Percentiles rank a stretch among this genome's conserved stretches.
These are phyloP conservation scores for Charaxes varanes DNA, from an alignment of 1,140 invertebrate genomes.

Conservation along the genomic window DNA sequence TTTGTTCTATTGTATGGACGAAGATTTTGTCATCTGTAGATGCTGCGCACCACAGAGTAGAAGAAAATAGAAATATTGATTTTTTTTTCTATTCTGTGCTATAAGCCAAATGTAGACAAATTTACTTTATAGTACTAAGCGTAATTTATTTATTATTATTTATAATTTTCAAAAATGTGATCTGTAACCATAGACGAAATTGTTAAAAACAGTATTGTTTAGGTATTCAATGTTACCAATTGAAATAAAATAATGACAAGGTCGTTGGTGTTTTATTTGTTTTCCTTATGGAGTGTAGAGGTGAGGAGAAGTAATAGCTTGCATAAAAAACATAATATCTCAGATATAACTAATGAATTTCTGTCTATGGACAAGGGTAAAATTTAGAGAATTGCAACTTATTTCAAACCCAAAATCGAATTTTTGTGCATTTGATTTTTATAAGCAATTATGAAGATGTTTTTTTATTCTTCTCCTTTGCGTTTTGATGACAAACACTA, in stretches of 20 bases:
- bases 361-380: too few species aligned
- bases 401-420: too few species aligned
- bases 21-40: too few species aligned
- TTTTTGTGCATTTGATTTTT: too few species aligned
- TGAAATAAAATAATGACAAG: constrained; percentile 30
- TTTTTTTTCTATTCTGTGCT: neutral
- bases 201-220: constrained; percentile 25
- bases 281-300: neutral
- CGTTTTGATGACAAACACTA: too few species aligned
- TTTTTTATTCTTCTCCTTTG: too few species aligned
- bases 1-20: too few species aligned
- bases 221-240: constrained; percentile 30
- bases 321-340: neutral
- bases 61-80: neutral
- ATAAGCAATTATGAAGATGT: too few species aligned
- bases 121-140: constrained; percentile 27
- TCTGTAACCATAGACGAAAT: constrained; percentile 26
- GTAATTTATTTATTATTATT: constrained; percentile 47
- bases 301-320: neutral
- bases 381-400: too few species aligned
- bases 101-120: constrained; percentile 7
- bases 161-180: constrained; percentile 29
- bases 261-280: neutral
- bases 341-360: too few species aligned
- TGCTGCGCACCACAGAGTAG: too few species aligned